Percentiles rank a stretch among this genome's conserved stretches.
Conservation (phyloP, 2,888 invertebrate genomes). For the Diploptera punctata region DNA sequence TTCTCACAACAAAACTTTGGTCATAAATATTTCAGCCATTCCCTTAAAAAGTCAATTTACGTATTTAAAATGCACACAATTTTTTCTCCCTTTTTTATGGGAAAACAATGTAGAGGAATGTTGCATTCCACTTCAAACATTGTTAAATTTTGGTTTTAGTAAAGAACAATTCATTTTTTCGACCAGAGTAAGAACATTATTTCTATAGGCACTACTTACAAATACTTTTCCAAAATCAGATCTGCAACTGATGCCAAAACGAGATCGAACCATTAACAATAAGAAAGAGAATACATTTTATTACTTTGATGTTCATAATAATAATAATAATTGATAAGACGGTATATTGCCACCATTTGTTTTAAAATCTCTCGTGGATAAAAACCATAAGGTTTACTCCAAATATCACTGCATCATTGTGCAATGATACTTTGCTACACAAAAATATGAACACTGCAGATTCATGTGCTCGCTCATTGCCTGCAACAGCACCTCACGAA, state of each 20-base stretch:
- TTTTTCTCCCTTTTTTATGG: conserved; percentile 6
- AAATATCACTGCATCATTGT: conserved; percentile 9
- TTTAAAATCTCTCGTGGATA: conserved; percentile 25
- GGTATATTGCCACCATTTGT: conserved; percentile 29
- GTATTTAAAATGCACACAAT: conserved; percentile 16
- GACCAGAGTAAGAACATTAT: conserved; percentile 18
- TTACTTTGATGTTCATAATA: neutral
- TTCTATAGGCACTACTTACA: conserved; percentile 33
- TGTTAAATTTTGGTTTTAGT: neutral
- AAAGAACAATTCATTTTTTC: neutral
- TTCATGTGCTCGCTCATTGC: conserved; percentile 13
- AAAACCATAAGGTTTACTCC: conserved; percentile 7
- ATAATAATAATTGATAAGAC: conserved; percentile 15
- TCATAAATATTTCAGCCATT: conserved; percentile 13
- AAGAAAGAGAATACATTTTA: conserved; percentile 28
- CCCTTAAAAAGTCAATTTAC: conserved; percentile 16
- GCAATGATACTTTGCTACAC: conserved; percentile 15
- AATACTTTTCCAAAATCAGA: conserved; percentile 24
- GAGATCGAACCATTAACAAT: conserved; percentile 38
- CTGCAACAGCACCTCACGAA: conserved; percentile 41
- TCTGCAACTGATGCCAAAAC: conserved; percentile 30
- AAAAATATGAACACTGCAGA: conserved; percentile 27
- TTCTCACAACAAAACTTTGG: conserved; percentile 17
- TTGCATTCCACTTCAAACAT: conserved; percentile 27
- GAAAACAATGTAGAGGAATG: conserved; percentile 23